Conservation (phyloP, 2,888 invertebrate genomes). For the Dioctria linearis region DNA sequence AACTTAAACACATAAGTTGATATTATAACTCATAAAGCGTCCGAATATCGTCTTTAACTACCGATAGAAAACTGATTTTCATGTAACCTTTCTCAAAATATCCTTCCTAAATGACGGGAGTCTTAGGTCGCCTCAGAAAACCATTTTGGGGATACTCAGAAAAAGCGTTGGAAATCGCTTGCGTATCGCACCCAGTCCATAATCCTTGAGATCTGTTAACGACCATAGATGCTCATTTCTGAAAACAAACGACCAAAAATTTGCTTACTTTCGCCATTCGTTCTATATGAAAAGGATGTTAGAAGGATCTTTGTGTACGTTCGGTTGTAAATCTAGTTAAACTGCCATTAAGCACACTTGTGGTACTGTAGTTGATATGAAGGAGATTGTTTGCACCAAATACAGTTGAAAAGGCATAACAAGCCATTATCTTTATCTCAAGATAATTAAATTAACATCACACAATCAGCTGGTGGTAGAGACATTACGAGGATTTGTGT, state of each 20-base stretch:
- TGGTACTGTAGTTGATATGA: conserved; percentile 47
- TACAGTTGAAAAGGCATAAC: conserved; percentile 46
- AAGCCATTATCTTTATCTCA: conserved; percentile 51
- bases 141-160: conserved; percentile 12
- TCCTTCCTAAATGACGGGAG: conserved; percentile 19
- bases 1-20: neutral
- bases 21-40: conserved; percentile 10
- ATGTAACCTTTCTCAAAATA: conserved; percentile 26
- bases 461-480: conserved; percentile 51
- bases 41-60: conserved; percentile 6
- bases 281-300: conserved; percentile 48
- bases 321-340: conserved; percentile 56
- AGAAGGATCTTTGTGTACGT: conserved; percentile 36
- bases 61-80: conserved; percentile 37
- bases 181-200: conserved; percentile 32
- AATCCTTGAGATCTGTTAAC: conserved; percentile 48
- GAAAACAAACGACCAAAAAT: conserved; percentile 55
- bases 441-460: conserved; percentile 57
- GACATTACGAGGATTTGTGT: conserved; percentile 46
- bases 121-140: neutral
- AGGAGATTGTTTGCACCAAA: conserved; percentile 52
- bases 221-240: conserved; percentile 53
- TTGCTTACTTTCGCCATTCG: conserved; percentile 53
- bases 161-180: conserved; percentile 33
- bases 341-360: conserved; percentile 55